Percentiles rank a stretch among this genome's conserved stretches.
These are phyloP conservation scores for Drosophila diplacantha DNA, from an alignment of 2,888 invertebrate species.

Conservation along the genomic window DNA sequence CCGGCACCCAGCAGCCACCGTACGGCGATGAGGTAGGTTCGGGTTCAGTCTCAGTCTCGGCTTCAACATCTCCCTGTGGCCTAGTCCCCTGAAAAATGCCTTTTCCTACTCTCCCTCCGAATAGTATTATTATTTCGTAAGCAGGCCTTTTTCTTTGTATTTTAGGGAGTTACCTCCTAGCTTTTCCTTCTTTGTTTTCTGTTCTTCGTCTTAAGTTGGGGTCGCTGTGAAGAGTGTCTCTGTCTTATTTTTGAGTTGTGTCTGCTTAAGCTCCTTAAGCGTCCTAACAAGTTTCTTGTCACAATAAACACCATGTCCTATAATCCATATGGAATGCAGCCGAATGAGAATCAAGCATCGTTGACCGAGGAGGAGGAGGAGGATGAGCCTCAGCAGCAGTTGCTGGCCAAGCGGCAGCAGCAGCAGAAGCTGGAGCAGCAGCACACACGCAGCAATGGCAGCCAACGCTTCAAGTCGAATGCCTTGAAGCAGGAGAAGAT, in stretches of 20 bases:
- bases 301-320: conserved; percentile 7
- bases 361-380: conserved; percentile 6
- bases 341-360: conserved; percentile 15
- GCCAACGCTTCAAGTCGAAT: conserved; percentile 35
- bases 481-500: conserved; percentile 28
- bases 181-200: not conserved
- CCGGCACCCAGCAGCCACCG: conserved; percentile 55
- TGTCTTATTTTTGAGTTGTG: conserved; percentile 7
- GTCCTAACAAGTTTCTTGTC: conserved; percentile 57
- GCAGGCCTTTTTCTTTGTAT: not conserved
- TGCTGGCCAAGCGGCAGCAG: conserved; percentile 16
- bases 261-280: conserved; percentile 3
- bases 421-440: conserved; percentile 13
- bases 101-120: not conserved
- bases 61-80: not conserved
- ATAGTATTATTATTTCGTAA: not conserved
- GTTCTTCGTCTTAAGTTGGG: conserved; percentile 5
- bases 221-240: not conserved
- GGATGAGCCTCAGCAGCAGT: conserved; percentile 10
- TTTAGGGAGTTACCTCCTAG: not conserved
- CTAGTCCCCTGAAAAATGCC: not conserved
- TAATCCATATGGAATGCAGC: conserved; percentile 39
- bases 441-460: conserved; percentile 28
- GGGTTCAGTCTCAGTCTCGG: not conserved
- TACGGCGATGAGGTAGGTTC: conserved; percentile 63